These are phyloP conservation scores for Drosophila yooni DNA, from an alignment of 2,888 invertebrate species.

Conservation along the genomic window DNA sequence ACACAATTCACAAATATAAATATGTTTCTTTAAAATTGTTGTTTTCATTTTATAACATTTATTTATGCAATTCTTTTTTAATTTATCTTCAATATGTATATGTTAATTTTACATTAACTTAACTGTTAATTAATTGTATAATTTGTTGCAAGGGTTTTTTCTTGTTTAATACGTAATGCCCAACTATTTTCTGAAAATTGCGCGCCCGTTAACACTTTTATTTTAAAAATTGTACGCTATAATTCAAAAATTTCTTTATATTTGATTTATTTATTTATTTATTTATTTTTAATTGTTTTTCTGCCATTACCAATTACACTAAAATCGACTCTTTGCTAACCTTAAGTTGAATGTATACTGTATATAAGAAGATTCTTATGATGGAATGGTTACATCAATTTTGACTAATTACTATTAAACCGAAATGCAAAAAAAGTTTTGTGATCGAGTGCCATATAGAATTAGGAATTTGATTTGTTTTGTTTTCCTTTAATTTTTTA, in stretches of 20 bases:
- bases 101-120: constrained; percentile 60
- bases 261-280: background rate
- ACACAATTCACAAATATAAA: background rate
- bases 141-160: constrained; percentile 39
- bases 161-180: constrained; percentile 53
- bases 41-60: constrained; percentile 72
- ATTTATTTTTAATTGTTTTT: constrained; percentile 20
- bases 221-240: constrained; percentile 65
- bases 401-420: constrained; percentile 34
- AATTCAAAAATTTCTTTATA: constrained; percentile 48
- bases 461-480: constrained; percentile 20
- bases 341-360: constrained; percentile 48
- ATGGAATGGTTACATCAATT: constrained; percentile 35
- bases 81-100: constrained; percentile 63
- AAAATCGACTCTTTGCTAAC: constrained; percentile 75
- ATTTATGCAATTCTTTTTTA: constrained; percentile 62
- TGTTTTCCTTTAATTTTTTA: background rate
- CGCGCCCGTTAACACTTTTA: constrained; percentile 59
- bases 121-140: constrained; percentile 53
- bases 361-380: constrained; percentile 37
- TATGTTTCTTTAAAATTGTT: background rate
- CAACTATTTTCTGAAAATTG: constrained; percentile 65
- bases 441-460: constrained; percentile 46
- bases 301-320: constrained; percentile 61
- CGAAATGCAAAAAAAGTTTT: constrained; percentile 46